Evolutionary conservation across 1,140 invertebrate genomes (phyloP).

Genomic region (Carcinoscorpius rotundicauda): DNA sequence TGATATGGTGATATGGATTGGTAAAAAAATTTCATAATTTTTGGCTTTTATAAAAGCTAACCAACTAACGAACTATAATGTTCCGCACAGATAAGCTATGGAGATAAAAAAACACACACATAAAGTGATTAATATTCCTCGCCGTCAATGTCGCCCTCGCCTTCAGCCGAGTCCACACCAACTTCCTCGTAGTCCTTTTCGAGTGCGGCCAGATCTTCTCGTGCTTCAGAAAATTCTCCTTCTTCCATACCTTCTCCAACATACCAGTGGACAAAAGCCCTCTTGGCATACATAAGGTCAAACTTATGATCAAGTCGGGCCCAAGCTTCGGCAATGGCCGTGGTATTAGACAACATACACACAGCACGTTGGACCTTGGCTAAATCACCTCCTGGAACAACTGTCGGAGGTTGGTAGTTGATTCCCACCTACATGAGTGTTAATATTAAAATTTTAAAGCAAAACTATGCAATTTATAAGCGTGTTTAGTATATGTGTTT

Average conservation of each 20-base stretch:
- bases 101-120: no score
- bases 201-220: conserved; percentile 54
- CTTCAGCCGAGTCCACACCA: conserved; percentile 43
- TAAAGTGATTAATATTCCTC: no score
- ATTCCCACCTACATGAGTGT: conserved; percentile 33
- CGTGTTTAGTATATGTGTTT: no score
- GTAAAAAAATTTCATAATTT: no score
- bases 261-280: conserved; percentile 40
- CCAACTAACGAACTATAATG: no score
- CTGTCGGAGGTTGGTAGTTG: conserved; percentile 73
- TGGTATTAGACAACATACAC: conserved; percentile 58
- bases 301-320: conserved; percentile 46
- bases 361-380: conserved; percentile 72
- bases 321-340: conserved; percentile 60
- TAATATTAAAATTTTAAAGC: no score
- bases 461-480: no score
- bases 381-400: conserved; percentile 67
- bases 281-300: conserved; percentile 46
- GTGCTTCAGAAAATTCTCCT: conserved; percentile 32
- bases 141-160: conserved; percentile 27
- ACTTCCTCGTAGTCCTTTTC: conserved; percentile 56
- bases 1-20: no score
- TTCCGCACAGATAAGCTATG: no score
- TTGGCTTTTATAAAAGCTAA: no score
- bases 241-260: conserved; percentile 31